These are phyloP conservation scores for Leptinotarsa peninsularis DNA, from an alignment of 2,888 invertebrate species.

Conservation along the genomic window DNA sequence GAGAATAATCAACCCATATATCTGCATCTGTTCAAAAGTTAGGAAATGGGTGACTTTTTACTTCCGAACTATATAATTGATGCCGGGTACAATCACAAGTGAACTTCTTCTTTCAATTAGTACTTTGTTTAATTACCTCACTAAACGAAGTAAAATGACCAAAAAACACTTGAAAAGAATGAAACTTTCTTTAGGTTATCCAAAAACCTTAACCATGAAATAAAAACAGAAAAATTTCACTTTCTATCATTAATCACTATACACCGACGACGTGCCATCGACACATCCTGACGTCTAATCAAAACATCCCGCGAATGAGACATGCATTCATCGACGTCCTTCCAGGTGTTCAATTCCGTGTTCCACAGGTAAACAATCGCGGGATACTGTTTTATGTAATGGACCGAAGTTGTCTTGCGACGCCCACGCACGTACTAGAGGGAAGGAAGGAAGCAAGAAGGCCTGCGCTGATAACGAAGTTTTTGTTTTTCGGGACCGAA, in stretches of 20 bases:
- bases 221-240: neutral
- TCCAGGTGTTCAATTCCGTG: constrained; percentile 16
- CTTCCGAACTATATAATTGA: no score
- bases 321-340: neutral
- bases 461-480: constrained; percentile 36
- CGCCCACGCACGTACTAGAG: constrained; percentile 28
- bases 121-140: no score
- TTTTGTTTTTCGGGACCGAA: constrained; percentile 26
- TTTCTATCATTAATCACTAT: neutral
- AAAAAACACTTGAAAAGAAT: no score
- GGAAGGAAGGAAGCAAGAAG: constrained; percentile 17
- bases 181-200: no score
- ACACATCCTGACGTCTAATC: neutral
- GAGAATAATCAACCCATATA: no score
- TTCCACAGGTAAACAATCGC: constrained; percentile 32
- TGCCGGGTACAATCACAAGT: no score
- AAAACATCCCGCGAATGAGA: neutral
- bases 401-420: constrained; percentile 3
- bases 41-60: no score
- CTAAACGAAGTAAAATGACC: no score
- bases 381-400: constrained; percentile 28
- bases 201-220: neutral
- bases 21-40: no score
- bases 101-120: no score
- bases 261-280: neutral